A percentile compares a stretch with the other conserved stretches of the same genome.
phyloP scores from a whole-genome alignment of 2,888 invertebrate genomes.

The Pandemis cinnamomeana region DNA sequence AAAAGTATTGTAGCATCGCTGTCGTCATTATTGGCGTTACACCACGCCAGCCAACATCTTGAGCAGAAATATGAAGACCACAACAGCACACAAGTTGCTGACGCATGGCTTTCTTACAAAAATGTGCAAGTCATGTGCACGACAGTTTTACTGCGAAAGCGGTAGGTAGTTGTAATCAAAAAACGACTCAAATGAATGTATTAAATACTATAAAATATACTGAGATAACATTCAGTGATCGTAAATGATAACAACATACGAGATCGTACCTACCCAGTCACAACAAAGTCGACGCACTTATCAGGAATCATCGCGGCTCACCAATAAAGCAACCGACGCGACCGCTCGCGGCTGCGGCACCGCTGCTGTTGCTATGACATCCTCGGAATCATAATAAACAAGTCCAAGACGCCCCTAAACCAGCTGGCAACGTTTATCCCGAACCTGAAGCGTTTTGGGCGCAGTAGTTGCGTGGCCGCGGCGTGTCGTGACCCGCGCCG shows the following conservation, averaged over 20 bases:
- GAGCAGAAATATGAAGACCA: not conserved
- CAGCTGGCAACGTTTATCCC: not conserved
- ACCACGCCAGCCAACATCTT: not conserved
- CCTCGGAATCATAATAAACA: constrained; percentile 5
- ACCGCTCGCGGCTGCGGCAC: not conserved
- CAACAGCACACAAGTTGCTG: too few species aligned
- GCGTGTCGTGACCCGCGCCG: constrained; percentile 7
- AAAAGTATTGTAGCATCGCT: not conserved
- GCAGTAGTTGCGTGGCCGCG: not conserved
- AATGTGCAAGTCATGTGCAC: not conserved
- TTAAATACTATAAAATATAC: not conserved
- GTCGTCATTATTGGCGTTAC: not conserved
- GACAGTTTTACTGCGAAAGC: not conserved
- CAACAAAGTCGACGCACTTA: constrained; percentile 1
- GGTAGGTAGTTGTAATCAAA: not conserved
- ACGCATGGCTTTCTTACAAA: not conserved
- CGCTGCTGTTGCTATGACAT: constrained; percentile 7
- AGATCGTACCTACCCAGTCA: not conserved
- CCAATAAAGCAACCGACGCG: not conserved
- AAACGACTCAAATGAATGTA: not conserved
- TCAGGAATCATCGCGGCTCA: not conserved
- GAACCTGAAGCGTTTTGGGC: not conserved
- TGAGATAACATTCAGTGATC: not conserved
- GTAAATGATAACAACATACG: not conserved
- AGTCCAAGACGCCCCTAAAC: not conserved